Evolutionary conservation across 2,888 invertebrate genomes (phyloP).

Genomic region (Oxytorus armatus): DNA sequence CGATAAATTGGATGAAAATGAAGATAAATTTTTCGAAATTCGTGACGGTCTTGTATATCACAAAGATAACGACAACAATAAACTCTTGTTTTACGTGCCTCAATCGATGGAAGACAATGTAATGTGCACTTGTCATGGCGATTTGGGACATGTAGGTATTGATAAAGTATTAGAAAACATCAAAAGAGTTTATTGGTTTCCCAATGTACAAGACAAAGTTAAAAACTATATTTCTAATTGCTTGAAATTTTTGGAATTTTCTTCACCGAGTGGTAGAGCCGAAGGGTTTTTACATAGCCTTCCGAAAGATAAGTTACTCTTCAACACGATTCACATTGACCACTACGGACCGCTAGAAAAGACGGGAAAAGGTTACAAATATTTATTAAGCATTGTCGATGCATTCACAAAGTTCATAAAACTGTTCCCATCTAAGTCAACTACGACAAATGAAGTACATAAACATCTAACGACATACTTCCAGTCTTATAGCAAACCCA

Average conservation of each 20-base stretch:
- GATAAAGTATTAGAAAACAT: constrained; percentile 63
- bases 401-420: constrained; percentile 73
- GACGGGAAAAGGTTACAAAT: constrained; percentile 71
- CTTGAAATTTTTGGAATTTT: constrained; percentile 61
- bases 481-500: constrained; percentile 67
- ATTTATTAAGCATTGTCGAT: constrained; percentile 73
- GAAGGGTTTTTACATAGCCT: constrained; percentile 61
- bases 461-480: constrained; percentile 68
- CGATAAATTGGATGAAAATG: constrained; percentile 54
- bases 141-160: constrained; percentile 63
- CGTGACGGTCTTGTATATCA: constrained; percentile 67
- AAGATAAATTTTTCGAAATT: constrained; percentile 65
- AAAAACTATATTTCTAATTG: constrained; percentile 28
- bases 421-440: constrained; percentile 68
- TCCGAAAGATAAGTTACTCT: constrained; percentile 64
- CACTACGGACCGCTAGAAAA: constrained; percentile 67
- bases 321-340: constrained; percentile 60
- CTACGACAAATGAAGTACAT: constrained; percentile 63
- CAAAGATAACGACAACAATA: too few relatives aligned
- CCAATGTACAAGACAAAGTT: constrained; percentile 40
- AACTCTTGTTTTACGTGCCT: constrained; percentile 64
- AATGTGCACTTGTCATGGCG: constrained; percentile 62
- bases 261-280: constrained; percentile 41
- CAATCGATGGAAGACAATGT: constrained; percentile 50
- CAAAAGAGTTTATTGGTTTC: constrained; percentile 53